Evolutionary conservation across 2,888 invertebrate genomes (phyloP).

Genomic region (Synanthedon andrenaeformis): DNA sequence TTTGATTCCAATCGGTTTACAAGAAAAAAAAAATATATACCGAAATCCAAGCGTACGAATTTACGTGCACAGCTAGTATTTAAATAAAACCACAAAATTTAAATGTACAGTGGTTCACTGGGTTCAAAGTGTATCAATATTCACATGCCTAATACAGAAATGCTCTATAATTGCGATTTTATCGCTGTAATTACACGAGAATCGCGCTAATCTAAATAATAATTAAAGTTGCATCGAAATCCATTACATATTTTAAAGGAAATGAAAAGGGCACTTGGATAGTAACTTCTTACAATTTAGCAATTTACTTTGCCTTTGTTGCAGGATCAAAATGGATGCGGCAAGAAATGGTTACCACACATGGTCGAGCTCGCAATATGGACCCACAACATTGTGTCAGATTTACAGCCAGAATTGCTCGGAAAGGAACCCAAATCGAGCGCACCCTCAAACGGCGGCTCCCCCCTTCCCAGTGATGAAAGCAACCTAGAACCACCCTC

Average conservation of each 20-base stretch:
- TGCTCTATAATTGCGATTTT: too few relatives aligned
- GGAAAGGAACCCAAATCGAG: slow-evolving; percentile 75
- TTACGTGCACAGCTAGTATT: neutral
- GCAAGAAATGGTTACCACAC: slow-evolving; percentile 77
- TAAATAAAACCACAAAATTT: too few relatives aligned
- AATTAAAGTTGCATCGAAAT: too few relatives aligned
- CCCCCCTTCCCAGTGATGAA: slow-evolving; percentile 76
- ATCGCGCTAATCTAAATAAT: too few relatives aligned
- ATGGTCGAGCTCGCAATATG: slow-evolving; percentile 92
- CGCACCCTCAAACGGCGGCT: slow-evolving; percentile 59
- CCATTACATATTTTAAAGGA: too few relatives aligned
- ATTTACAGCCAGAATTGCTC: slow-evolving; percentile 85
- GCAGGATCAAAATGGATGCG: slow-evolving; percentile 67
- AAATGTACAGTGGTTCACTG: too few relatives aligned
- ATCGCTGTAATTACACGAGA: too few relatives aligned
- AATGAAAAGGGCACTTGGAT: neutral
- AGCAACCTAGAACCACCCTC: slow-evolving; percentile 81
- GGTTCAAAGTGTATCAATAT: too few relatives aligned
- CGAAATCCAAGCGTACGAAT: too few relatives aligned
- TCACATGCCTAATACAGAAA: too few relatives aligned
- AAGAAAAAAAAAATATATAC: too few relatives aligned
- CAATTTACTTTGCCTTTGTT: neutral
- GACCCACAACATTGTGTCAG: slow-evolving; percentile 91
- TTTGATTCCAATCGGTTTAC: too few relatives aligned
- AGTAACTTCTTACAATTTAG: neutral